Percentiles rank a stretch among this genome's conserved stretches.
These are phyloP conservation scores for Bradypus variegatus DNA, from an alignment of 2,797 vertebrate genomes.

Conservation along the genomic window DNA sequence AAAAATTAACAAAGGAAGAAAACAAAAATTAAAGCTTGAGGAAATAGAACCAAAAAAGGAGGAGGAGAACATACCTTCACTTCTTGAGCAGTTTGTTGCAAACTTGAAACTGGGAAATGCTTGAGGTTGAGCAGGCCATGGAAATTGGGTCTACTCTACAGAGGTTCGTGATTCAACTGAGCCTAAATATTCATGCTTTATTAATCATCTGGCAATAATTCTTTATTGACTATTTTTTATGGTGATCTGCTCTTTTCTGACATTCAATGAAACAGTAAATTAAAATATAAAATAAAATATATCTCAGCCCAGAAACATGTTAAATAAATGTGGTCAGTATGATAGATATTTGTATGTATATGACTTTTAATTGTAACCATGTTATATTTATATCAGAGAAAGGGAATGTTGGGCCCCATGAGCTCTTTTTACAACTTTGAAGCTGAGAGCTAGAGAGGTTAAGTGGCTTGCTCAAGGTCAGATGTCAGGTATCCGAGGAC, in stretches of 20 bases:
- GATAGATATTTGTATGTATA: not conserved
- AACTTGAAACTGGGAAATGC: not conserved
- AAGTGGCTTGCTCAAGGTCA: not conserved
- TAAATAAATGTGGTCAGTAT: not conserved
- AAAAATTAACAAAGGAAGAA: too few relatives aligned
- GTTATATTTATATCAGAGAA: not conserved
- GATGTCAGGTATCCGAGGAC: not conserved
- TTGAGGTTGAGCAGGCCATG: not conserved
- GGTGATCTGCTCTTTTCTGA: not conserved
- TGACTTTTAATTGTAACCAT: not conserved
- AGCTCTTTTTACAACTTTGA: not conserved
- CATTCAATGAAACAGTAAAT: not conserved
- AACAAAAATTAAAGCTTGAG: too few relatives aligned
- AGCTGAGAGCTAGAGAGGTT: not conserved
- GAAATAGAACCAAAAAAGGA: too few relatives aligned
- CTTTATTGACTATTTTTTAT: not conserved
- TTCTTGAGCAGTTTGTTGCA: not conserved
- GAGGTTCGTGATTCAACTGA: not conserved
- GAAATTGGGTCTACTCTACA: not conserved
- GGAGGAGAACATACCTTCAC: not conserved
- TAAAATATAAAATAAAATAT: not conserved
- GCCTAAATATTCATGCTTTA: not conserved
- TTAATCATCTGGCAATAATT: not conserved
- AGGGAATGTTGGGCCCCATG: fast-evolving
- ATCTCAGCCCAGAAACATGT: not conserved